A percentile compares a stretch with the other conserved stretches of the same genome.
Conservation (phyloP, 2,113 vertebrate genomes). For the Haemorhous mexicanus region DNA sequence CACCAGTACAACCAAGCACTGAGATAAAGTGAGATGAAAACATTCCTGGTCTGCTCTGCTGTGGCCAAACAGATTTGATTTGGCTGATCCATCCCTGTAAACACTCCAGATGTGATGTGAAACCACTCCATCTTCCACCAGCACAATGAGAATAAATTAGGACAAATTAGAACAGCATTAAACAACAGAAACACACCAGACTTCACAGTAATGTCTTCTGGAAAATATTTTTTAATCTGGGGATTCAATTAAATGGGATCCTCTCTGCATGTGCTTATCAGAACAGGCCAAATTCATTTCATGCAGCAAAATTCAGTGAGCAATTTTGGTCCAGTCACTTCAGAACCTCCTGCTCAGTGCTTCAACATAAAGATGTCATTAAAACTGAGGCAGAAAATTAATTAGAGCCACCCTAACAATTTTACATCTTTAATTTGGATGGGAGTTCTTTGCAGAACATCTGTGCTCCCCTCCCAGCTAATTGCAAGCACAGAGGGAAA, state of each 20-base stretch:
- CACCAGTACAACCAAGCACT: not conserved
- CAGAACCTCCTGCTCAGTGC: not conserved
- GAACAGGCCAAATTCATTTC: not conserved
- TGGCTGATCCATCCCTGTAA: not conserved
- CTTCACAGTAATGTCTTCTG: not conserved
- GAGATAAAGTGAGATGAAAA: not conserved
- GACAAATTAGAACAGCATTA: not conserved
- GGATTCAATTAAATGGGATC: not conserved
- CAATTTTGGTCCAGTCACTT: not conserved
- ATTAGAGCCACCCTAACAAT: slow-evolving; percentile 33
- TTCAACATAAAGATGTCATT: not conserved
- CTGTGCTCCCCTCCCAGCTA: slow-evolving; percentile 46
- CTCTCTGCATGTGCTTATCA: not conserved
- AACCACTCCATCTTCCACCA: not conserved
- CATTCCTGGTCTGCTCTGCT: not conserved
- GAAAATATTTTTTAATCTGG: not conserved
- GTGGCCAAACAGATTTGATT: not conserved
- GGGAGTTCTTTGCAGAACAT: slow-evolving; percentile 29
- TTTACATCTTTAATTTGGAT: not conserved
- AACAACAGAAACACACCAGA: not conserved
- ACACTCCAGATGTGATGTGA: not conserved
- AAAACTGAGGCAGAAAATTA: slow-evolving; percentile 33
- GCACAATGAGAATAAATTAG: not conserved
- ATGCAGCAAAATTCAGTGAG: not conserved
- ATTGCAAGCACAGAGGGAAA: not conserved